Base-by-base conservation (phyloP, 2,888 invertebrate genomes). In the Subacronicta megacephala region DNA sequence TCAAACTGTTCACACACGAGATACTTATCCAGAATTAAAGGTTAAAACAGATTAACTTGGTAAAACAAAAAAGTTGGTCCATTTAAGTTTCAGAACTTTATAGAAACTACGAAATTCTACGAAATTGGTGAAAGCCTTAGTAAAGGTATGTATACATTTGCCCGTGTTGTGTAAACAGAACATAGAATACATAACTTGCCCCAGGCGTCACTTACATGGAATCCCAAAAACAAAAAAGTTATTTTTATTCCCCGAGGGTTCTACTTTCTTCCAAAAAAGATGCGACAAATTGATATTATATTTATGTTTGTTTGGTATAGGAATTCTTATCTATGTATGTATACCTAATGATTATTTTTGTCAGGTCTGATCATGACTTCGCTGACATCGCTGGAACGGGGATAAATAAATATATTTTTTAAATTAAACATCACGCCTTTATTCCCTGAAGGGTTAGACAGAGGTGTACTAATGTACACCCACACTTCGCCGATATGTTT, bases 1-100 rank as follows among this genome's bases (percentile, higher is more conserved):
- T 57, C 55, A 40, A 68, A 74, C 60, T 59, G 55, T 57, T 73
- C 58, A 64, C 63, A 66, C 58, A 66, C 55, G 44, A 66, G 60
- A 66, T 70, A 55, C 56, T 63, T 70, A 61, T 73, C 66, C 50
- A 52, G 58, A 73, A 70, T 62, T 58, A 64, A 70, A 62, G 60
- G 51, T 63, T 72, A 63, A 58, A 73, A 62, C 61, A 73, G 62
- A 70, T 72, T n/a, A n/a, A n/a, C n/a, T 70, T 43, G 16, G 51
- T 51, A 61, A 55, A 58, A 62, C 65, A 60, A 41, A 68, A 66
- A 58, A 53, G 45, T 63, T 53, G 33, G 17, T 56, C 58, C 56
- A 54, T 59, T 60, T 57, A 67, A 70, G 52, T 63, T 66, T 47
- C 33, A 40, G 38, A 49, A 62, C 33, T 65, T 57, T 54, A 35